phyloP scores from a whole-genome alignment of 2,888 invertebrate genomes.

The Drosophila quinaria region DNA sequence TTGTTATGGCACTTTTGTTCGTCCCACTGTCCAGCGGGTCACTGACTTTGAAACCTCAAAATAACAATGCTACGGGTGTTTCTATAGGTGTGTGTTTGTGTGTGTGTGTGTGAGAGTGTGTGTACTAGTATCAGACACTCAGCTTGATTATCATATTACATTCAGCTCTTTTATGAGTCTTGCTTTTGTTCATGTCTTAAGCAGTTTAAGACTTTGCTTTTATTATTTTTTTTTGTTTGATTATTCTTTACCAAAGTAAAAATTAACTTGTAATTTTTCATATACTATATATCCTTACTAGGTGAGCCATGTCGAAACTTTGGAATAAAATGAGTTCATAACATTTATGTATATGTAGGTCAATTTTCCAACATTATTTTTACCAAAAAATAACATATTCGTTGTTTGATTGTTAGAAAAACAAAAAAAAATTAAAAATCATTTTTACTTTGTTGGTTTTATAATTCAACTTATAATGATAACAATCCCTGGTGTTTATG shows the following conservation, averaged over 20 bases:
- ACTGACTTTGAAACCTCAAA: constrained; percentile 29
- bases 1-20: constrained; percentile 27
- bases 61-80: neutral
- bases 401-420: no score
- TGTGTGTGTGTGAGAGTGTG: constrained; percentile 9
- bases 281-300: no score
- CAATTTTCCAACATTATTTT: no score
- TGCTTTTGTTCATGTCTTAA: constrained; percentile 25
- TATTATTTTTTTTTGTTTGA: neutral
- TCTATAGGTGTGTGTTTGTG: neutral
- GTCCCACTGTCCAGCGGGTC: constrained; percentile 38
- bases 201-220: constrained; percentile 27
- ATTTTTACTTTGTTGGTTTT: no score
- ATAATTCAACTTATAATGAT: no score
- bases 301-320: no score
- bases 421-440: no score
- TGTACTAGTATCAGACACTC: constrained; percentile 57
- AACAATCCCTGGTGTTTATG: neutral
- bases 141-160: constrained; percentile 75
- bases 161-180: constrained; percentile 56
- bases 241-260: no score
- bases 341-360: no score
- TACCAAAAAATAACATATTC: no score
- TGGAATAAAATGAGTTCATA: no score
- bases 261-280: no score